A percentile compares a stretch with the other conserved stretches of the same genome.
These are phyloP conservation scores for Xestia sexstrigata DNA, from an alignment of 2,888 invertebrate genomes.

Conservation along the genomic window DNA sequence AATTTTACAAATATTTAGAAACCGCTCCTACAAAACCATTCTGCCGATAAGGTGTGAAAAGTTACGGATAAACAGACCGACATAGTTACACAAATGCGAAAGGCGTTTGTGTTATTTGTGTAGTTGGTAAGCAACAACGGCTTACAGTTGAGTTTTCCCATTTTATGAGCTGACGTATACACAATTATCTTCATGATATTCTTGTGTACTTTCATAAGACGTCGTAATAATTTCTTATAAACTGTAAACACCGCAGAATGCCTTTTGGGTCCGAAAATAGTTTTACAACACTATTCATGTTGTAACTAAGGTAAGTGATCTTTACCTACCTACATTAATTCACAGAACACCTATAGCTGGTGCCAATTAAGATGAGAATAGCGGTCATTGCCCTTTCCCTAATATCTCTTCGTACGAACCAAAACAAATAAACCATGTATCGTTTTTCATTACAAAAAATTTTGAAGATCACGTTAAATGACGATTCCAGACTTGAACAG, in stretches of 20 bases:
- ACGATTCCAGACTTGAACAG: no score
- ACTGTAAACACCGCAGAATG: not conserved
- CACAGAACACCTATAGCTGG: not conserved
- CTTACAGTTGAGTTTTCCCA: constrained; percentile 5
- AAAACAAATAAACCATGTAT: no score
- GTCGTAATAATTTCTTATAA: not conserved
- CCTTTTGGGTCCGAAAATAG: constrained; percentile 4
- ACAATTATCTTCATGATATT: constrained; percentile 23
- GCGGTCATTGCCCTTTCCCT: no score
- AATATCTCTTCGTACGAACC: no score
- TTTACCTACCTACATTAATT: not conserved
- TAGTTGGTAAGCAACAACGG: constrained; percentile 1
- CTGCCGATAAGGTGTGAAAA: no score
- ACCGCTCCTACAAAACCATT: no score
- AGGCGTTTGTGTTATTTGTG: not conserved
- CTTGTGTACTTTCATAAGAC: constrained; percentile 14
- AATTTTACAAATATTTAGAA: no score
- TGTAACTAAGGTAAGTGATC: not conserved
- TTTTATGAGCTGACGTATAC: constrained; percentile 29
- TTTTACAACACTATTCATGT: not conserved
- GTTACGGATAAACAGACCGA: not conserved
- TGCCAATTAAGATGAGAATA: no score
- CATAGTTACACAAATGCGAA: not conserved
- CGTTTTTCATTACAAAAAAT: no score
- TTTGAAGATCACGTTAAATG: no score